Conservation (phyloP, 2,888 invertebrate species). For the Agonum fuliginosum region DNA sequence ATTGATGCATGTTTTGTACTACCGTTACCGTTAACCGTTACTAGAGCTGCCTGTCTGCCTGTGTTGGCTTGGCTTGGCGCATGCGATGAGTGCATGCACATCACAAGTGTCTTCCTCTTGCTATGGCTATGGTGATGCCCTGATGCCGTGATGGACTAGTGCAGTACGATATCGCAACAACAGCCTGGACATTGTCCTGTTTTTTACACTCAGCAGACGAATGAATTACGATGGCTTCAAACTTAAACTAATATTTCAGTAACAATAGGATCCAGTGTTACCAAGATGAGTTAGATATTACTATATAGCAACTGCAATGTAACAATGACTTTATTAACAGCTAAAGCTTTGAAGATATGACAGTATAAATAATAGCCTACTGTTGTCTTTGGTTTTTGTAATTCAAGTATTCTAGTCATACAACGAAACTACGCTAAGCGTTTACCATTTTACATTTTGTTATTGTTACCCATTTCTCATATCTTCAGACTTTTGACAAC, state of each 20-base stretch:
- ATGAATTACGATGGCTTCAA: constrained; percentile 61
- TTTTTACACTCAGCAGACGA: constrained; percentile 57
- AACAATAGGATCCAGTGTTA: constrained; percentile 42
- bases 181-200: constrained; percentile 64
- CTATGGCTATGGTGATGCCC: constrained; percentile 62
- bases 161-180: constrained; percentile 24
- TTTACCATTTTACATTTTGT: constrained; percentile 21
- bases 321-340: constrained; percentile 44
- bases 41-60: constrained; percentile 63
- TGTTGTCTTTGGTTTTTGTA: constrained; percentile 43
- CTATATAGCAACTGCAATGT: constrained; percentile 44
- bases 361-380: constrained; percentile 3
- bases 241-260: constrained; percentile 51
- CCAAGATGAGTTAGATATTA: constrained; percentile 43
- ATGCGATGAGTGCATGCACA: constrained; percentile 62
- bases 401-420: constrained; percentile 56
- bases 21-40: constrained; percentile 57
- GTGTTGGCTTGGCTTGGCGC: constrained; percentile 55
- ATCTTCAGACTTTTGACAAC: constrained; percentile 37
- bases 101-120: constrained; percentile 71
- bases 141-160: constrained; percentile 57
- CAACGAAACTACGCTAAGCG: constrained; percentile 44
- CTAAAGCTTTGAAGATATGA: constrained; percentile 48
- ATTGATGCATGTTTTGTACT: constrained; percentile 64
- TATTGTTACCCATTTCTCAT: constrained; percentile 32